A percentile compares a stretch with the other conserved stretches of the same genome.
phyloP scores from a whole-genome alignment of 1,140 invertebrate species.

The Himalopsyche phryganea region DNA sequence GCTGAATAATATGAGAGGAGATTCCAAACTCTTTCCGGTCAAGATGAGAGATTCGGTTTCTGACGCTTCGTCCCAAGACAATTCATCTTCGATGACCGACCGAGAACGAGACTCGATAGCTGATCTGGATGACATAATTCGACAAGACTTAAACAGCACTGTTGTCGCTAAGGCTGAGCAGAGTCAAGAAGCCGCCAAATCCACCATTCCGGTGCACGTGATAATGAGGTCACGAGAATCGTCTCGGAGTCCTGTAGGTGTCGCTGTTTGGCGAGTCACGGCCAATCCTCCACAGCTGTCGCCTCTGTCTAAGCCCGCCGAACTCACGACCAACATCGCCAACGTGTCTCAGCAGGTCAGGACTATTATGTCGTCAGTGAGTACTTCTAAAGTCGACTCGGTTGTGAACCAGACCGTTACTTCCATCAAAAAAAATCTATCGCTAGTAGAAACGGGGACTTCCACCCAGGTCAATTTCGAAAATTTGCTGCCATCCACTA shows the following conservation, averaged over 20 bases:
- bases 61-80: constrained; percentile 16
- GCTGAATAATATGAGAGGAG: constrained; percentile 61
- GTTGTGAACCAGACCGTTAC: constrained; percentile 37
- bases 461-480: constrained; percentile 53
- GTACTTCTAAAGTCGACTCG: constrained; percentile 47
- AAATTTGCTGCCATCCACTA: constrained; percentile 50
- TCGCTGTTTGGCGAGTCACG: constrained; percentile 39
- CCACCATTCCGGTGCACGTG: constrained; percentile 37
- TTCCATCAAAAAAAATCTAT: constrained; percentile 42
- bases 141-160: constrained; percentile 25
- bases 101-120: constrained; percentile 28
- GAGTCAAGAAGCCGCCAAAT: constrained; percentile 37
- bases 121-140: constrained; percentile 31
- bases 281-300: constrained; percentile 63
- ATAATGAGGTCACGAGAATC: constrained; percentile 35
- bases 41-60: constrained; percentile 40
- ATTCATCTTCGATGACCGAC: constrained; percentile 11
- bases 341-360: constrained; percentile 66
- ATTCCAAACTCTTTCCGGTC: constrained; percentile 43
- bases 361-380: constrained; percentile 59
- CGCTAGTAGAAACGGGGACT: constrained; percentile 41
- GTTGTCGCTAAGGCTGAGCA: constrained; percentile 26
- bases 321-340: constrained; percentile 66
- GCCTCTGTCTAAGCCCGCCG: constrained; percentile 65
- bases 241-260: constrained; percentile 30